Conservation (phyloP, 2,113 vertebrate genomes). For the Merops nubicus region DNA sequence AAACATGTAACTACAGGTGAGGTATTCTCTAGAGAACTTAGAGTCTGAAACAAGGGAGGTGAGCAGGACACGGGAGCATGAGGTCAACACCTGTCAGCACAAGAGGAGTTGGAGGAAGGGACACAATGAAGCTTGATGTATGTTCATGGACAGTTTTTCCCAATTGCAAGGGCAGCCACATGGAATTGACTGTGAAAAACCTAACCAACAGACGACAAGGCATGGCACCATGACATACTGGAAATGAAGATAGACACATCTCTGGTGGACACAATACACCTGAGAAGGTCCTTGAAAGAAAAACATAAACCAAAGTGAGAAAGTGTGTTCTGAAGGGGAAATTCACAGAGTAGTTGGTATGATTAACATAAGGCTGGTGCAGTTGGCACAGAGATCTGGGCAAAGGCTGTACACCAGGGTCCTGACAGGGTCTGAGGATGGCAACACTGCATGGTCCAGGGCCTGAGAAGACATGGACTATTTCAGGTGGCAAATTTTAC, state of each 20-base stretch:
- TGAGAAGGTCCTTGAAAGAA: not conserved
- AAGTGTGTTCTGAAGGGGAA: rapidly evolving
- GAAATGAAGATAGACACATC: not conserved
- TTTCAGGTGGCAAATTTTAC: not conserved
- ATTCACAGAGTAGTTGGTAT: not conserved
- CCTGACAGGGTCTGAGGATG: not conserved
- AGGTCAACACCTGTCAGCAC: not conserved
- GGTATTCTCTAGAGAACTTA: not conserved
- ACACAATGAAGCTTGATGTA: rapidly evolving
- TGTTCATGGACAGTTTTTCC: not conserved
- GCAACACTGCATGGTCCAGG: not conserved
- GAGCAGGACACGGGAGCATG: rapidly evolving
- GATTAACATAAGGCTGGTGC: not conserved
- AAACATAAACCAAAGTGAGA: not conserved
- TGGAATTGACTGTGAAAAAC: not conserved
- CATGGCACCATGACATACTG: not conserved
- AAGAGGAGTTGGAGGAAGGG: not conserved
- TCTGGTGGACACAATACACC: not conserved
- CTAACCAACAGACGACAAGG: not conserved
- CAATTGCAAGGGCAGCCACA: not conserved
- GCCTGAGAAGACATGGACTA: not conserved
- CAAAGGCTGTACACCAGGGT: not conserved
- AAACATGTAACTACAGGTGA: not conserved
- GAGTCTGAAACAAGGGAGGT: not conserved
- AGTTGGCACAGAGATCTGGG: not conserved